Evolutionary conservation across 2,797 vertebrate species (phyloP).

Genomic region (Oreortyx pictus): DNA sequence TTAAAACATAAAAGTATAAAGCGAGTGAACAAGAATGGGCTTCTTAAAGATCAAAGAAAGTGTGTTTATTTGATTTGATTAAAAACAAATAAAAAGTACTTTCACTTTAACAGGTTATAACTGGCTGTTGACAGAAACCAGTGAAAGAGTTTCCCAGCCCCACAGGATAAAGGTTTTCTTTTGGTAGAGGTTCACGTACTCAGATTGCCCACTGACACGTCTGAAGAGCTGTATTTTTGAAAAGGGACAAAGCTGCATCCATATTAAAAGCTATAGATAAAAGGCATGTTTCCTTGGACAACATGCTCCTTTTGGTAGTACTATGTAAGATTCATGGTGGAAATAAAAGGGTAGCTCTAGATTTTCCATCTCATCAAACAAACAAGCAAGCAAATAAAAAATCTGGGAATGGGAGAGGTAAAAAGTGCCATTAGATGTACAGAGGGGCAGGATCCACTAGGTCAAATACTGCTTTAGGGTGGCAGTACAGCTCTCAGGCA

Average conservation of each 20-base stretch:
- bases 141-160: conserved; percentile 59
- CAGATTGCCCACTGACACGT: conserved; percentile 49
- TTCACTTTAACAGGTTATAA: conserved; percentile 80
- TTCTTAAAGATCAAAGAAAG: conserved; percentile 80
- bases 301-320: background rate
- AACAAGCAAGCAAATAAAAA: background rate
- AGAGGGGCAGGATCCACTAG: background rate
- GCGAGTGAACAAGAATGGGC: conserved; percentile 81
- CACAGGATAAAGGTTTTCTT: conserved; percentile 69
- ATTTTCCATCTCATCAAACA: background rate
- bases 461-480: background rate
- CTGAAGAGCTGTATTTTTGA: conserved; percentile 19
- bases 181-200: conserved; percentile 57
- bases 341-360: background rate
- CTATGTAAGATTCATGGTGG: background rate
- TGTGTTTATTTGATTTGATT: conserved; percentile 81
- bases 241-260: background rate
- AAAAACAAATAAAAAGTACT: conserved; percentile 80
- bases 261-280: background rate
- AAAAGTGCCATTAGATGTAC: background rate
- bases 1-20: conserved; percentile 82
- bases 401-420: background rate
- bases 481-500: background rate
- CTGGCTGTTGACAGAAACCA: conserved; percentile 66
- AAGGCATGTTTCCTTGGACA: background rate